Base-by-base conservation (phyloP, 2,888 invertebrate genomes). In the Eilema depressum region DNA sequence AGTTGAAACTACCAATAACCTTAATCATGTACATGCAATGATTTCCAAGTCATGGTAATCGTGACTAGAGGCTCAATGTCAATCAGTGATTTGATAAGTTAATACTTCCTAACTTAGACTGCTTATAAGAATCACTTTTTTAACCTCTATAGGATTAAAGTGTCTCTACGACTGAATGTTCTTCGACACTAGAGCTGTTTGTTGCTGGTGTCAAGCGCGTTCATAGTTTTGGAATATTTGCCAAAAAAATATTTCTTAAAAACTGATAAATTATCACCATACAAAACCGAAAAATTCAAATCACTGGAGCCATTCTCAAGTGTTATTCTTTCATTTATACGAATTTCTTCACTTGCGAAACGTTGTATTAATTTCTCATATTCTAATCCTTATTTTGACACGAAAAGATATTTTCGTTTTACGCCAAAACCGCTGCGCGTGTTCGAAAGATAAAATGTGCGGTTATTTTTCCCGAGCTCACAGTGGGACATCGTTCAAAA, bases 401-500 rank as follows among this genome's bases (percentile, higher is more conserved):
- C 28, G 23, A 20, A 25, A 41, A 53, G 25, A 14, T 68, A 71
- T 64, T 62, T 71, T 68, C 62, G 20, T 64, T 71, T 20, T 30
- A 62, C 37, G 10, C n/a, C 26, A 57, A 65, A 71, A 62, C 66
- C 59, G 30, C 66, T 64, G 56, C 25, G 56, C 68, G 66, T 63
- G 64, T 73, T 74, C 63, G 28, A 59, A 75, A 80, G 81, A 79
- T 82, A 74, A 85, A 86, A 88, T 89, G 85, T 88, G 56, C 41
- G 23, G 41, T 17, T 68, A 64, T 68, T 64, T 68, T 67, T 67
- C 65, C 57, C 57, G 26, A 53, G 66, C 70, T 75, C 10, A 47
- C 73, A 66, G 68, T 74, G 57, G 63, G 47, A 72, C 63, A 60
- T 63, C 89, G 90, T 90, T 85, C 83, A 53, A 88, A 86, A 88